Evolutionary conservation across 2,113 vertebrate genomes (phyloP), one percentile per base, ranked within the genome.

Genomic region (Egretta garzetta): DNA sequence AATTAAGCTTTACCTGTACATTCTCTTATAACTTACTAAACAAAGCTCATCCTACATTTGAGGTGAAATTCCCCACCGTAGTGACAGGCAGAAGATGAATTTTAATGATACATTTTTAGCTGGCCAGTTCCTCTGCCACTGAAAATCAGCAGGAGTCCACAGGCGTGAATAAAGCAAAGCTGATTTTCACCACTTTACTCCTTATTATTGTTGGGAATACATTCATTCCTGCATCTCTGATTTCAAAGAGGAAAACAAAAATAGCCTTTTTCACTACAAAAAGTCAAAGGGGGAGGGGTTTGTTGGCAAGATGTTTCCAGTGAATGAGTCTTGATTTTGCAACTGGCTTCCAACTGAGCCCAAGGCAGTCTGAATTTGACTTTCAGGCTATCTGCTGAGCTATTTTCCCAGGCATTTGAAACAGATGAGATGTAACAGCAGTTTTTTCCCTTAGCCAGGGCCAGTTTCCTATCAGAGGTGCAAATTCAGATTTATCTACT

Each of bases 401-500:
- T 88, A 21, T 80, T 95, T 97, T 96, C 96, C 90, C 86, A 92
- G 70, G 66, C 91, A 89, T 92, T 86, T 97, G 83, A 94, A 93
- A 79, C 62, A 93, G 92, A 97, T 94, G 92, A 87, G 74, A 80
- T 10, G 26, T 49, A 96, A 92, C 45, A 73, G 80, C 66, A 67
- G 19, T 41, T 85, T 89, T 84, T 86, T 18, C 59, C 67, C 73
- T 91, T 91, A 91, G 66, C 94, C 58, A 73, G 63, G 94, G 91
- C 93, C 93, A 90, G 93, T 97, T 97, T 89, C 94, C 89, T 92
- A 94, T 95, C 96, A 96, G 80, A 94, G 95, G 94, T 95, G 90
- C 79, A 97, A 97, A 94, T 97, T 97, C 94, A 97, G 95, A 97
- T 97, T 95, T 88, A 94, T 96, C 79, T 96, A 45, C 81, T 96